Base-by-base conservation (phyloP, 2,888 invertebrate species). In the Phymatocera aterrima region DNA sequence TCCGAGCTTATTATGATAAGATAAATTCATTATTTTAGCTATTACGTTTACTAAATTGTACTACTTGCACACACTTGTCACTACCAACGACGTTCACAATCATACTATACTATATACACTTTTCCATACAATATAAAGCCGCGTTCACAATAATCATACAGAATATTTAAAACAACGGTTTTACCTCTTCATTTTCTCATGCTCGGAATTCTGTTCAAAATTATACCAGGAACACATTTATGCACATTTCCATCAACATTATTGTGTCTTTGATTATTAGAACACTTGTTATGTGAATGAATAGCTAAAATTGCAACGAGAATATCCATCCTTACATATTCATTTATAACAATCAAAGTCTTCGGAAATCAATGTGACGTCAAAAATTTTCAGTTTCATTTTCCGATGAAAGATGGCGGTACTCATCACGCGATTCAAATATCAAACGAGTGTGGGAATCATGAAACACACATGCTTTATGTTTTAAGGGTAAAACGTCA, bases 21-120 rank as follows among this genome's bases (percentile, higher is more conserved):
- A 64, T 37, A 37, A 37, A 64, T 64, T 34, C 64, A 64, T 64
- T 37, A 37, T 64, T 64, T 37, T 18, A 37, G 37, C 64, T 34
- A 37, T 64, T 37, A 43, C 12, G 5, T 43, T 1, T 46, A 68
- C 21, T 68, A 24, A 46, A 8, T 43, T 43, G 43, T 68, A 68
- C n/a, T n/a, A n/a, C n/a, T n/a, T n/a, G n/a, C n/a, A 68, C 34
- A 40, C 68, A 68, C 68, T 68, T 68, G 68, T 46, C 68, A 68
- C 68, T n/a, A n/a, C 68, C 28, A 43, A 43, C 15, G 46, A 61
- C 61, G 37, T 37, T 68, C 68, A 40, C 34, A 28, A 24, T 28
- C 46, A 68, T 46, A n/a, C n/a, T n/a, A n/a, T n/a, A n/a, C n/a
- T n/a, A n/a, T n/a, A n/a, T n/a, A 68, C 43, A 68, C 40, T 24